Evolutionary conservation across 2,113 vertebrate species (phyloP).

Genomic region (Falcunculus frontatus): DNA sequence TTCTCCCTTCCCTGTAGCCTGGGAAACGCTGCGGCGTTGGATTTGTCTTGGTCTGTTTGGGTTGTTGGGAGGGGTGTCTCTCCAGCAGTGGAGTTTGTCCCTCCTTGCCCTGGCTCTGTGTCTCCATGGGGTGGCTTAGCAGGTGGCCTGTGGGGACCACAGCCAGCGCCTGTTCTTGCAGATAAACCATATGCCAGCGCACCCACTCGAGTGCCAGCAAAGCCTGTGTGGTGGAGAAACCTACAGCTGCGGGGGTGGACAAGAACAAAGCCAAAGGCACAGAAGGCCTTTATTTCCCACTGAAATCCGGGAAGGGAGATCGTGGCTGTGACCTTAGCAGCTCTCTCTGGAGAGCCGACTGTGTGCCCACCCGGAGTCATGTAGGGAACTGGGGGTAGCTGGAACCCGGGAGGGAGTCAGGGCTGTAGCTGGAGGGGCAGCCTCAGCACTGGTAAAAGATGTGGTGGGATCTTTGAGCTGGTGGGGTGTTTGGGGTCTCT

Average conservation of each 20-base stretch:
- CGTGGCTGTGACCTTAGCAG: background rate
- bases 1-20: background rate
- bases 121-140: background rate
- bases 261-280: background rate
- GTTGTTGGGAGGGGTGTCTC: background rate
- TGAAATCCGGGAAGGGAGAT: background rate
- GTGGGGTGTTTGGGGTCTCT: background rate
- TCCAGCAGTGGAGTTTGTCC: background rate
- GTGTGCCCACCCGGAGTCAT: accelerated
- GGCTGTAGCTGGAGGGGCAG: background rate
- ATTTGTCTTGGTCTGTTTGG: slow-evolving; percentile 6
- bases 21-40: background rate
- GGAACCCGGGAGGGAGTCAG: background rate
- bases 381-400: background rate
- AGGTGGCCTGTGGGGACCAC: background rate
- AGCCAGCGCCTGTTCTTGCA: background rate
- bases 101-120: background rate
- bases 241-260: background rate
- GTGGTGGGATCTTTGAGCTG: accelerated
- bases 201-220: background rate
- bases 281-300: background rate
- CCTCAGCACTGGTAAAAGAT: background rate
- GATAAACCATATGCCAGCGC: background rate
- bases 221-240: background rate
- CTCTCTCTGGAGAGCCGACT: background rate